Evolutionary conservation across 53 echinoderm and acorn worm genomes (phyloP), one percentile per base, ranked within the genome.

Genomic region (Henricia sp.): DNA sequence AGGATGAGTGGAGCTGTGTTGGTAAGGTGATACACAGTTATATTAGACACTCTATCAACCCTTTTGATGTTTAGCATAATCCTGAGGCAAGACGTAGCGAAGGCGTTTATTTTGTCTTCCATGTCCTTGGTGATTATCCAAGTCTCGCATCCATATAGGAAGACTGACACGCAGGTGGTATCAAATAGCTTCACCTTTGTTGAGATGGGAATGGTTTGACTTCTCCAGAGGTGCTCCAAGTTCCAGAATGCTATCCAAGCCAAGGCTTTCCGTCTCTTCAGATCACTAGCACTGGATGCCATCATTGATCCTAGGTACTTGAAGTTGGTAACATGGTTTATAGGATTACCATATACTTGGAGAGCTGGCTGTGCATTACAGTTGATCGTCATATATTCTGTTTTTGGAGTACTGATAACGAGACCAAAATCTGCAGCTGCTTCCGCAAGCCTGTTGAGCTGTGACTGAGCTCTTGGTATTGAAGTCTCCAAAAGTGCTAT

Each of bases 301-400:
- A 77, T 77, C 65, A 50, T 86, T 27, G 76, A 86, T 30, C 86
- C 86, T 17, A 87, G 70, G 52, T 87, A 87, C 39, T 29, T 87
- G 41, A 87, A 87, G 64, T 87, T n/a, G 23, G 76, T 40, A 8
- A 86, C 86, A 75, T 78, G 78, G 32, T 33, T 86, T 39, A 86
- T 67, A 28, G 32, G 37, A 6, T 58, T 16, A 11, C 53, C 72
- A 57, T 72, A 55, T 26, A 72, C 85, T 19, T 72, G 50, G 8
- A 85, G 67, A 23, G 71, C 4, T 39, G 84, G 84, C 58, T 84
- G 53, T 9, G 17, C 44, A 44, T 72, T 37, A 17, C 85, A 85
- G 40, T 85, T 48, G 33, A 34, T 4, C 9, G 85, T 85, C 72
- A 77, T 86, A 34, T 70, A 85, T 50, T 56, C 42, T 26, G 85